A percentile compares a stretch with the other conserved stretches of the same genome.
These are phyloP conservation scores for Scaptomyza montana DNA, from an alignment of 1,140 invertebrate genomes.

Conservation along the genomic window DNA sequence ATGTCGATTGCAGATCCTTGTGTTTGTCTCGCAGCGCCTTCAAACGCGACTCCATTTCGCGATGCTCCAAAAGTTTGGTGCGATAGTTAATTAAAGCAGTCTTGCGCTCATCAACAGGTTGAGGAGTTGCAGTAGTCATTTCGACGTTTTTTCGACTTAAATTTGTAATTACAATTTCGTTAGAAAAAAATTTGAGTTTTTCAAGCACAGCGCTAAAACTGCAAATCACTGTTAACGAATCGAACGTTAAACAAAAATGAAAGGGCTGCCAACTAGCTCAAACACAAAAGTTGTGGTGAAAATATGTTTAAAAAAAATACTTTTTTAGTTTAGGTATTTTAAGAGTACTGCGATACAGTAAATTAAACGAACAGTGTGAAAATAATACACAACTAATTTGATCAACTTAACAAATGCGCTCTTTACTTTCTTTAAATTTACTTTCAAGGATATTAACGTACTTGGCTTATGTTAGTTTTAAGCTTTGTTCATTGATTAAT, in stretches of 20 bases:
- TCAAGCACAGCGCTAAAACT: slow-evolving; percentile 20
- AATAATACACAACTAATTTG: too few species aligned
- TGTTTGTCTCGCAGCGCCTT: slow-evolving; percentile 98
- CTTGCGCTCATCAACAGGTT: slow-evolving; percentile 85
- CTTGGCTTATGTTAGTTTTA: too few species aligned
- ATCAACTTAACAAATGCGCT: too few species aligned
- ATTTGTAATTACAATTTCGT: slow-evolving; percentile 12
- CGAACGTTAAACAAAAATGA: slow-evolving; percentile 8
- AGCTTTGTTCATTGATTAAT: too few species aligned
- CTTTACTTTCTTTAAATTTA: too few species aligned
- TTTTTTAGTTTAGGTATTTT: too few species aligned
- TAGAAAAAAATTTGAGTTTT: background rate
- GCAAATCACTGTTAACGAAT: slow-evolving; percentile 42
- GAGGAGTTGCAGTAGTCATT: slow-evolving; percentile 15
- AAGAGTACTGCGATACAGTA: too few species aligned
- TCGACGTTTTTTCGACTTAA: background rate
- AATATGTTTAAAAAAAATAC: background rate
- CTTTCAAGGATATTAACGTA: too few species aligned
- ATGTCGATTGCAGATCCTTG: slow-evolving; percentile 97
- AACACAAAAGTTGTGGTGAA: background rate
- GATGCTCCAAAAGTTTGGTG: slow-evolving; percentile 97
- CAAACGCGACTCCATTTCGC: slow-evolving; percentile 95
- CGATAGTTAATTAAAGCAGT: slow-evolving; percentile 95
- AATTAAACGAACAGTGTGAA: too few species aligned
- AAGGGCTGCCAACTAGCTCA: background rate